A percentile compares a stretch with the other conserved stretches of the same genome.
phyloP scores from a whole-genome alignment of 37 sponge, comb jelly and placozoan genomes.

The Diacarnus erythraeanus region DNA sequence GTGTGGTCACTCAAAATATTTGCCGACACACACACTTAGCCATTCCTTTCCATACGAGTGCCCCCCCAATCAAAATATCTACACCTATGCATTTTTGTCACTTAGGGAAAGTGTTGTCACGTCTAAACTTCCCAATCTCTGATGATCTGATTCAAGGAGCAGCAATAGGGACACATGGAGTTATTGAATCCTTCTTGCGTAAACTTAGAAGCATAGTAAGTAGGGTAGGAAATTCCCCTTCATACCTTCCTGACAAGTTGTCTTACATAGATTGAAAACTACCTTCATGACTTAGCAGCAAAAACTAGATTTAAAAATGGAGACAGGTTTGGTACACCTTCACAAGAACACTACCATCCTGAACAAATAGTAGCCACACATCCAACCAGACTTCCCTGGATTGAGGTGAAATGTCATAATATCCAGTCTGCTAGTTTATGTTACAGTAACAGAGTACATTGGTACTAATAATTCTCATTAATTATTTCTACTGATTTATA shows the following conservation, averaged over 20 bases:
- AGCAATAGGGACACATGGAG: conserved; percentile 74
- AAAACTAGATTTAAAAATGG: not conserved
- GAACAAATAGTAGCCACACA: not conserved
- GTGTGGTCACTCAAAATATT: too few relatives aligned
- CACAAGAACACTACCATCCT: not conserved
- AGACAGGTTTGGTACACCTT: not conserved
- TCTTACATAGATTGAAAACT: not conserved
- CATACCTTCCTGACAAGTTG: too few relatives aligned
- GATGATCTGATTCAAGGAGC: conserved; percentile 78
- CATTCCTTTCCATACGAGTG: too few relatives aligned
- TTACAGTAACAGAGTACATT: too few relatives aligned
- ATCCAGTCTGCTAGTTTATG: not conserved
- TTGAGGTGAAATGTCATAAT: not conserved
- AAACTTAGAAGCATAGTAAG: conserved; percentile 75
- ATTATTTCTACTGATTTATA: not conserved
- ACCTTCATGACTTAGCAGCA: not conserved
- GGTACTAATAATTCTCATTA: too few relatives aligned
- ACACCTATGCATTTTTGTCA: not conserved
- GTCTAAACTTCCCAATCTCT: conserved; percentile 71
- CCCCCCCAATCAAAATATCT: too few relatives aligned
- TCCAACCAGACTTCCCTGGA: not conserved
- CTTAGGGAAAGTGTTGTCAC: conserved; percentile 89
- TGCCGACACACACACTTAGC: too few relatives aligned
- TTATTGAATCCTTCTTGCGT: conserved; percentile 83
- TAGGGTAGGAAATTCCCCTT: too few relatives aligned